Conservation (phyloP, 2,113 vertebrate species). For the Carassius auratus region DNA sequence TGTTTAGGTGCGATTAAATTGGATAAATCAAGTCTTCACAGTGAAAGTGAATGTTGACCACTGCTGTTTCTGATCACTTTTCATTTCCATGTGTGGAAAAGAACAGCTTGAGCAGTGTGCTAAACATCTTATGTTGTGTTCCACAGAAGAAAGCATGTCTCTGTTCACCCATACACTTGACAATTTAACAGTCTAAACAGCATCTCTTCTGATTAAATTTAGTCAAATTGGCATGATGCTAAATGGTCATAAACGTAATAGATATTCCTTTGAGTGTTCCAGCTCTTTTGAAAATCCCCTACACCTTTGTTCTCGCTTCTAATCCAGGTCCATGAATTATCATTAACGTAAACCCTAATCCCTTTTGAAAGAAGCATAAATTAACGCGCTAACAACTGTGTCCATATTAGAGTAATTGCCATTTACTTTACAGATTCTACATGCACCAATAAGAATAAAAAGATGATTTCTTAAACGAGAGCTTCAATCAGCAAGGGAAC, state of each 20-base stretch:
- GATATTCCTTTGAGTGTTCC: conserved; percentile 8
- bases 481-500: conserved; percentile 64
- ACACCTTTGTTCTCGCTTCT: conserved; percentile 62
- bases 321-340: conserved; percentile 72
- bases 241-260: background rate
- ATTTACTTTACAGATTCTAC: conserved; percentile 61
- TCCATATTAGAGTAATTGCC: conserved; percentile 63
- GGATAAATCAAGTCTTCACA: background rate
- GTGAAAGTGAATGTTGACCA: background rate
- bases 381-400: conserved; percentile 69
- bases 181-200: background rate
- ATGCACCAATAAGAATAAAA: conserved; percentile 57
- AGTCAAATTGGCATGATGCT: background rate
- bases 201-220: background rate
- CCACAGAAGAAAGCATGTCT: background rate
- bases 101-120: background rate
- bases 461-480: conserved; percentile 45
- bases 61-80: background rate
- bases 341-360: conserved; percentile 66
- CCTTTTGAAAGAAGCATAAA: conserved; percentile 69
- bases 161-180: background rate
- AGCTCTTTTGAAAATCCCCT: conserved; percentile 17
- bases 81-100: background rate
- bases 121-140: background rate
- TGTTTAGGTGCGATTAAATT: background rate